phyloP scores from a whole-genome alignment of 2,888 invertebrate species.

The Coecobrya sp. region DNA sequence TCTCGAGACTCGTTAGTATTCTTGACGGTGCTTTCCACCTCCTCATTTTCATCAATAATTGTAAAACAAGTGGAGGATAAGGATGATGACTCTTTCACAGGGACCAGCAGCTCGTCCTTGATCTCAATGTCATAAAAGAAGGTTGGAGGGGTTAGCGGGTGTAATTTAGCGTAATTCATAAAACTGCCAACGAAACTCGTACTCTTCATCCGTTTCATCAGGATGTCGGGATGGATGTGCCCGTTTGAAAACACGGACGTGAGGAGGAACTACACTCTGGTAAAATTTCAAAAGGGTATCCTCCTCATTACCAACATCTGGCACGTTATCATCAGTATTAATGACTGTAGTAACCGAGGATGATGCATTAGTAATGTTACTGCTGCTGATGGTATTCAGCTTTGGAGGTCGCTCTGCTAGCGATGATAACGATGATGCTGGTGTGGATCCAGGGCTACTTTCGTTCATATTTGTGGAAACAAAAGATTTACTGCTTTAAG shows the following conservation, averaged over 20 bases:
- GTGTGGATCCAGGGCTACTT: neutral
- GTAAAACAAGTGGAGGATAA: conserved; percentile 9
- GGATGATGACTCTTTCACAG: conserved; percentile 37
- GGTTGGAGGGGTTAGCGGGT: conserved; percentile 47
- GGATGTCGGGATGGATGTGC: conserved; percentile 26
- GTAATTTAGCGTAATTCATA: conserved; percentile 70
- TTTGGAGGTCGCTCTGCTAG: conserved; percentile 22
- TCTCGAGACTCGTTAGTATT: neutral
- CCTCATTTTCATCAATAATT: neutral
- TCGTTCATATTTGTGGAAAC: conserved; percentile 17
- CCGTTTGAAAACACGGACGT: conserved; percentile 59
- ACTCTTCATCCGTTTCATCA: conserved; percentile 59
- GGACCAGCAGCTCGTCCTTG: conserved; percentile 49
- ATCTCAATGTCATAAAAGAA: conserved; percentile 71
- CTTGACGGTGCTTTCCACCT: neutral
- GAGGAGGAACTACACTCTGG: conserved; percentile 63
- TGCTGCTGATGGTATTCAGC: neutral
- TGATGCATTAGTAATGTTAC: neutral
- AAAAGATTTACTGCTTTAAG: neutral
- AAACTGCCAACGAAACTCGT: conserved; percentile 51
- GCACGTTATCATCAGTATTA: neutral
- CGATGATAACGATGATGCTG: neutral
- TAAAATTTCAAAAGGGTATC: conserved; percentile 51
- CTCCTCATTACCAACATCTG: neutral
- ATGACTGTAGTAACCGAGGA: neutral